phyloP scores from a whole-genome alignment of 2,113 vertebrate species.

The Pterophyllum scalare region DNA sequence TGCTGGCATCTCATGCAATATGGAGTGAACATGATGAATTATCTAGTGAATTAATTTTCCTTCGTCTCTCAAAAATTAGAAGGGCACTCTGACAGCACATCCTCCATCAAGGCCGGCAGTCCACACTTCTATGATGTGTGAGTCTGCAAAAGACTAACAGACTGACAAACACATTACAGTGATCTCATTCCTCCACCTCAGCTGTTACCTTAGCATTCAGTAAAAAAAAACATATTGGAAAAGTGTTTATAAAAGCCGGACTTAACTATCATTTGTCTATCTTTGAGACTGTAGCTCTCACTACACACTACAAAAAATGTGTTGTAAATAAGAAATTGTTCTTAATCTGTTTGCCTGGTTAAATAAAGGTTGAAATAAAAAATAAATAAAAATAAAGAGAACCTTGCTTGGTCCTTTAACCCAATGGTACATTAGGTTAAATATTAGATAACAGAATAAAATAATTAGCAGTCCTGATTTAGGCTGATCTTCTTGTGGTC shows the following conservation, averaged over 20 bases:
- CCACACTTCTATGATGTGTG: neutral
- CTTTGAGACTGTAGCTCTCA: neutral
- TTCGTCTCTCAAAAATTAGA: neutral
- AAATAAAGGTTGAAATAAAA: neutral
- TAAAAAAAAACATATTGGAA: neutral
- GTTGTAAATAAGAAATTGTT: no score
- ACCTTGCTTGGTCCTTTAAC: neutral
- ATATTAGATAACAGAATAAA: neutral
- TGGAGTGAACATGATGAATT: neutral
- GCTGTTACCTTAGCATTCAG: neutral
- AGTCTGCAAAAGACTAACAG: neutral
- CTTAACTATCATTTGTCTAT: accelerated
- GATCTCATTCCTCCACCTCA: neutral
- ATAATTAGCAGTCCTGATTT: neutral
- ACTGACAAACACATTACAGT: neutral
- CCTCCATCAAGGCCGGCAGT: neutral
- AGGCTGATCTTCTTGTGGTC: neutral
- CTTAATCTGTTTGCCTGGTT: no score
- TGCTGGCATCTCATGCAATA: neutral
- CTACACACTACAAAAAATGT: neutral
- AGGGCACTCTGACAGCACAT: neutral
- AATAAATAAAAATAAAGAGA: neutral
- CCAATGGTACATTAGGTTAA: neutral
- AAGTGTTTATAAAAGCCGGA: neutral
- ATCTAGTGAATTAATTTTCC: neutral